Conservation (phyloP, 2,888 invertebrate species). For the Melanostoma scalare region DNA sequence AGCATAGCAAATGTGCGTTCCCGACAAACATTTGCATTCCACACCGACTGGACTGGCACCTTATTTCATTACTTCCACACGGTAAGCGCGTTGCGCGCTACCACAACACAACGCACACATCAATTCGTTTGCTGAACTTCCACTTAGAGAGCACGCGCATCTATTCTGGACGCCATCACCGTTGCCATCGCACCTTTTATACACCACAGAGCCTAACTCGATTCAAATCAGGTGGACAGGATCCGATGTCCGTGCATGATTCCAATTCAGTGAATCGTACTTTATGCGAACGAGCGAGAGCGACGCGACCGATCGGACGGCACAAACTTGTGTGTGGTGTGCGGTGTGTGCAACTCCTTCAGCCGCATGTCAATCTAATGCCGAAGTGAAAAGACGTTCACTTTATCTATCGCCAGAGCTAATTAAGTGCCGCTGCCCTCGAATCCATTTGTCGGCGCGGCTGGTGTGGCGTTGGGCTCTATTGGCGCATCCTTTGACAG, state of each 20-base stretch:
- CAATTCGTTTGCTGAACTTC: conserved; percentile 26
- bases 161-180: conserved; percentile 15
- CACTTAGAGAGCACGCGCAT: conserved; percentile 40
- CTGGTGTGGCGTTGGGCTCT: conserved; percentile 22
- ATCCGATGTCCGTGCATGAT: conserved; percentile 70
- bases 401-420: conserved; percentile 67
- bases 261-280: conserved; percentile 68
- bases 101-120: conserved; percentile 34
- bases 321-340: conserved; percentile 42
- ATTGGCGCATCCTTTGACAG: conserved; percentile 67
- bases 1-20: conserved; percentile 62
- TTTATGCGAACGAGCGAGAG: conserved; percentile 53
- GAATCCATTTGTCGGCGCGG: conserved; percentile 62
- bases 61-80: conserved; percentile 71
- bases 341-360: conserved; percentile 28
- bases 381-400: conserved; percentile 59
- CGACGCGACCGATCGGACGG: conserved; percentile 17
- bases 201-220: conserved; percentile 37
- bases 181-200: conserved; percentile 9
- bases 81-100: conserved; percentile 32
- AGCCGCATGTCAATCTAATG: conserved; percentile 69
- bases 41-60: conserved; percentile 49
- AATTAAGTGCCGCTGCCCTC: conserved; percentile 69
- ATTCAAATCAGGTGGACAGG: conserved; percentile 69
- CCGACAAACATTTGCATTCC: conserved; percentile 61